A percentile compares a stretch with the other conserved stretches of the same genome.
Evolutionary conservation across 2,797 vertebrate species (phyloP).

Genomic region (Chrysocyon brachyurus): DNA sequence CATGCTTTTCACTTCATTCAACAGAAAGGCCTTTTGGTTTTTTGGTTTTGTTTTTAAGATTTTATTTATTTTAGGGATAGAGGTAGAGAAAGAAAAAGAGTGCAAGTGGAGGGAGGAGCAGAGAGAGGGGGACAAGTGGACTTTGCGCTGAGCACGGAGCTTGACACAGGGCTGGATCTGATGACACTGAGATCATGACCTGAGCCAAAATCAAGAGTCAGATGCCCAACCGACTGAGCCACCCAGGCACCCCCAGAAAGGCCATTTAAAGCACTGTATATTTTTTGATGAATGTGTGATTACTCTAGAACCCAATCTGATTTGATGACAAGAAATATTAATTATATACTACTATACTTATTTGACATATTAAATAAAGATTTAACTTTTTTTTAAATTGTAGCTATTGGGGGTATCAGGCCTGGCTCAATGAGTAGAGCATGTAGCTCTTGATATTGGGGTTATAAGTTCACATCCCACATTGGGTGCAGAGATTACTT

Average conservation of each 20-base stretch:
- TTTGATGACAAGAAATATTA: background rate
- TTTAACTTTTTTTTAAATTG: background rate
- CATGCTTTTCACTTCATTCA: background rate
- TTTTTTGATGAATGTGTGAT: background rate
- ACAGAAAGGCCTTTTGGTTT: background rate
- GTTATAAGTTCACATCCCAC: background rate
- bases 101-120: background rate
- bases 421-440: background rate
- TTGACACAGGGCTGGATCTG: background rate
- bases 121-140: background rate
- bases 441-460: background rate
- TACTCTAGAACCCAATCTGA: background rate
- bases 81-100: too few species aligned
- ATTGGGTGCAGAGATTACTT: background rate
- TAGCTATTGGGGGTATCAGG: background rate
- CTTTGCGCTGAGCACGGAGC: background rate
- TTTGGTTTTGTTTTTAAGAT: background rate
- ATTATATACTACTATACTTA: background rate
- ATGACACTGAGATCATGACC: background rate
- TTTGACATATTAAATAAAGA: background rate
- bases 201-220: background rate
- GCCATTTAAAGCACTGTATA: background rate
- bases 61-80: background rate
- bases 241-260: background rate
- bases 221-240: background rate